Conservation (phyloP, 2,113 vertebrate species). For the Bucco capensis region DNA sequence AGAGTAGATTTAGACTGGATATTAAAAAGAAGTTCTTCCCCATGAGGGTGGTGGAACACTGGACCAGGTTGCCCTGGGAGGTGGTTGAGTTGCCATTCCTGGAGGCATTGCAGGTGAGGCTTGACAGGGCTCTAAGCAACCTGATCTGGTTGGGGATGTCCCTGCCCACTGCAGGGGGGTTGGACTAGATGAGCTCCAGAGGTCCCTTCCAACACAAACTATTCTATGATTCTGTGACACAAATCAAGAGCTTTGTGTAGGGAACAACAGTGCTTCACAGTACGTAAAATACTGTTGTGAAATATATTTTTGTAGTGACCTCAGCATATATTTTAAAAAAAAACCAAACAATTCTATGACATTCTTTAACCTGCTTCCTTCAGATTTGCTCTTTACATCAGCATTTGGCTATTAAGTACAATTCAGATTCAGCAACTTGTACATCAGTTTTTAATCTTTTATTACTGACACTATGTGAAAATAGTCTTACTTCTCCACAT, state of each 20-base stretch:
- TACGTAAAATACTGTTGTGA: not conserved
- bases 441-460: not conserved
- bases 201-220: too few species aligned
- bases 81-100: too few species aligned
- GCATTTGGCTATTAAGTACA: not conserved
- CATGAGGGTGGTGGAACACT: too few species aligned
- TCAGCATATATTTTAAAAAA: not conserved
- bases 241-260: not conserved
- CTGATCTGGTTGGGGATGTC: too few species aligned
- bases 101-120: too few species aligned
- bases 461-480: not conserved
- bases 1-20: too few species aligned
- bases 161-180: too few species aligned
- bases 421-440: fast-evolving
- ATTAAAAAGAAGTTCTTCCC: too few species aligned
- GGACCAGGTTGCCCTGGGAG: too few species aligned
- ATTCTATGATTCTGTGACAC: too few species aligned
- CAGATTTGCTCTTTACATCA: not conserved
- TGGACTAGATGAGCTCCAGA: too few species aligned
- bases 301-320: not conserved
- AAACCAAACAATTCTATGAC: not conserved
- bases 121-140: too few species aligned
- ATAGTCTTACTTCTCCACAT: not conserved
- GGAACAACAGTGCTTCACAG: not conserved
- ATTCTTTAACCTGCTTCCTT: not conserved